Percentiles rank a stretch among this genome's conserved stretches.
These are phyloP conservation scores for Hyles vespertilio DNA, from an alignment of 1,140 invertebrate species.

Conservation along the genomic window DNA sequence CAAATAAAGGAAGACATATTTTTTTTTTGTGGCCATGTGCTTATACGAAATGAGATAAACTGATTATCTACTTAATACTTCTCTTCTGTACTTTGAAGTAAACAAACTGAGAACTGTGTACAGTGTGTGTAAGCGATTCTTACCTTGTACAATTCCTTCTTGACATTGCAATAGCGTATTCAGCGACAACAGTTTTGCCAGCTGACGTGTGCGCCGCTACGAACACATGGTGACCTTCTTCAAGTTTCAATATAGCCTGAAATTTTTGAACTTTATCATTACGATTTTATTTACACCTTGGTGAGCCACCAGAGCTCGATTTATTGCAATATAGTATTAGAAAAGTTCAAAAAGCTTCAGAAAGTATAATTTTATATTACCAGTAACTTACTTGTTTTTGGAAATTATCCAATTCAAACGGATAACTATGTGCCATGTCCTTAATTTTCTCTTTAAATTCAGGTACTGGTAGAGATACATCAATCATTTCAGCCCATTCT, in stretches of 20 bases:
- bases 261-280: slow-evolving; percentile 11
- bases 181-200: slow-evolving; percentile 99
- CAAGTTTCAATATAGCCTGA: slow-evolving; percentile 94
- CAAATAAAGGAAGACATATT: too few relatives aligned
- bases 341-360: neutral
- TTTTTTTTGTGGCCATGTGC: too few relatives aligned
- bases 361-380: neutral
- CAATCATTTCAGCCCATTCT: slow-evolving; percentile 92
- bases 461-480: slow-evolving; percentile 85
- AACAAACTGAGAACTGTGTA: too few relatives aligned
- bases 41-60: too few relatives aligned
- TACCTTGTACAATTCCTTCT: slow-evolving; percentile 94
- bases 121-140: slow-evolving; percentile 1
- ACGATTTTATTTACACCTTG: neutral
- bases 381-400: slow-evolving; percentile 85
- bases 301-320: neutral
- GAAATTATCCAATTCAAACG: slow-evolving; percentile 97
- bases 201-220: slow-evolving; percentile 99
- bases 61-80: too few relatives aligned
- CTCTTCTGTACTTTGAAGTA: too few relatives aligned
- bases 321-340: neutral
- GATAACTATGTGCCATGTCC: slow-evolving; percentile 89
- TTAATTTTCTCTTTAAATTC: slow-evolving; percentile 91
- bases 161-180: slow-evolving; percentile 97
- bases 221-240: slow-evolving; percentile 96